These are phyloP conservation scores for Hassar affinis DNA, from an alignment of 2,113 vertebrate genomes.

Conservation along the genomic window DNA sequence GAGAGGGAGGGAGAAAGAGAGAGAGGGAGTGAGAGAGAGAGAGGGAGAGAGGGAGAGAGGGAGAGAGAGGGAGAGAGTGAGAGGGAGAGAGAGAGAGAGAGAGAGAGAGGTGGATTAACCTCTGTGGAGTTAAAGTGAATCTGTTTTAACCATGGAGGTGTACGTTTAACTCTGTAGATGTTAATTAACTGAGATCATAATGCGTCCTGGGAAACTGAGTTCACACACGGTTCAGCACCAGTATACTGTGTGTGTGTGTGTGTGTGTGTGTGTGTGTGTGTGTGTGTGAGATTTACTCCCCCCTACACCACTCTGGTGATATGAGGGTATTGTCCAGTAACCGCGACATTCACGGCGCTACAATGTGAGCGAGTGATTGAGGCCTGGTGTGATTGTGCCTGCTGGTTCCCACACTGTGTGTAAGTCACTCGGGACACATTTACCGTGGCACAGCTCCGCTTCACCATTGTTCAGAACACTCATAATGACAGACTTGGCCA, in stretches of 20 bases:
- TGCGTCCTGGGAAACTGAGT: constrained; percentile 29
- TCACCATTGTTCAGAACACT: constrained; percentile 66
- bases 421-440: constrained; percentile 71
- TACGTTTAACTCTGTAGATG: constrained; percentile 32
- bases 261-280: neutral
- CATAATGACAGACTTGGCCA: constrained; percentile 70
- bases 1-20: no score
- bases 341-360: constrained; percentile 59
- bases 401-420: constrained; percentile 58
- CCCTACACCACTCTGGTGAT: constrained; percentile 45
- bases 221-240: constrained; percentile 57
- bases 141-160: constrained; percentile 20
- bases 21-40: no score
- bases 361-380: constrained; percentile 66
- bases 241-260: constrained; percentile 41
- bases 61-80: no score
- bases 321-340: constrained; percentile 64
- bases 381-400: constrained; percentile 34
- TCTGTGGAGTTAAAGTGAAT: constrained; percentile 9
- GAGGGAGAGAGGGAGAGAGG: no score
- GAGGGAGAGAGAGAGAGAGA: neutral
- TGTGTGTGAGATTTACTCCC: constrained; percentile 42
- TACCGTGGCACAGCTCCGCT: constrained; percentile 66
- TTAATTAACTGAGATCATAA: constrained; percentile 29
- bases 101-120: constrained; percentile 33